These are phyloP conservation scores for Ciconia boyciana DNA, from an alignment of 2,113 vertebrate genomes.

Conservation along the genomic window DNA sequence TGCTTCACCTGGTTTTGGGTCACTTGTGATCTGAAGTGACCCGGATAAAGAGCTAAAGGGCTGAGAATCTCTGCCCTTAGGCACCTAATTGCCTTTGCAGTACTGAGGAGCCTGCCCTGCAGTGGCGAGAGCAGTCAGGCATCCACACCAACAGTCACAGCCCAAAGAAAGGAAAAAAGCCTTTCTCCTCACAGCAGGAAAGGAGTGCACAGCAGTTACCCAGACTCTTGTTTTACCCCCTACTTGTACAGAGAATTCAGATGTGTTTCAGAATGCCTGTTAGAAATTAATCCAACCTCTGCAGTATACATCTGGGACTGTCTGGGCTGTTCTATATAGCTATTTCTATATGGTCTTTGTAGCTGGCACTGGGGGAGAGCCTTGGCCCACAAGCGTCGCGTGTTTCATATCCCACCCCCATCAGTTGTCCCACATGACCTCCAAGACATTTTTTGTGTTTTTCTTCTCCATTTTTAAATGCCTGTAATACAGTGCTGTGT, in stretches of 20 bases:
- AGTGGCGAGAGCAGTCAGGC: background rate
- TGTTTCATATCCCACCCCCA: background rate
- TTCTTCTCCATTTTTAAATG: background rate
- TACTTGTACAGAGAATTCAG: background rate
- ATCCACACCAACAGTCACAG: background rate
- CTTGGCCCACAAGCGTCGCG: background rate
- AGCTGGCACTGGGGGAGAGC: background rate
- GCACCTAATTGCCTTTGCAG: background rate
- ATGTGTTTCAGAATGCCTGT: background rate
- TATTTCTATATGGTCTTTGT: background rate
- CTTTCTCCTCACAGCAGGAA: background rate
- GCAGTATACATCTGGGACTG: background rate
- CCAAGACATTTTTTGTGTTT: background rate
- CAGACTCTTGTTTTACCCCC: background rate
- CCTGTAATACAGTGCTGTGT: background rate
- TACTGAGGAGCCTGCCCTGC: background rate
- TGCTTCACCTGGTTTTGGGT: background rate
- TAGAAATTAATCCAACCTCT: background rate
- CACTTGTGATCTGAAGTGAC: slow-evolving; percentile 22
- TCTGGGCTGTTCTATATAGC: background rate
- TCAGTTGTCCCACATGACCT: background rate
- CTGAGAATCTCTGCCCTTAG: background rate
- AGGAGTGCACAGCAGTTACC: background rate
- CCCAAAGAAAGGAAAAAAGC: background rate
- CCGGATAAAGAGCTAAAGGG: slow-evolving; percentile 22